Base-by-base conservation (phyloP, 2,888 invertebrate species). In the Cephus rjabovi region DNA sequence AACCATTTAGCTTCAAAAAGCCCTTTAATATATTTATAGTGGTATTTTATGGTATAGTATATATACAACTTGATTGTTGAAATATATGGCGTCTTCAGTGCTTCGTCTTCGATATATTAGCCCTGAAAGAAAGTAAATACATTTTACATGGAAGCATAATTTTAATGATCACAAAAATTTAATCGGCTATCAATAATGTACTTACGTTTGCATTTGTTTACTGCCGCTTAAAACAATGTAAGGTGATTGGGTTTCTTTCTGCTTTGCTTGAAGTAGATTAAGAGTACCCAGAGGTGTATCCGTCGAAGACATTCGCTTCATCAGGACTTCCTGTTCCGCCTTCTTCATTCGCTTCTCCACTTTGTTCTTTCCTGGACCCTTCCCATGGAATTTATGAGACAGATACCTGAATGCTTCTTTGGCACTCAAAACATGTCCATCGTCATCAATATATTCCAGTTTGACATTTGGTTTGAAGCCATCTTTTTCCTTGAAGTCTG, bases 291-390 rank as follows among this genome's bases (percentile, higher is more conserved):
- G 93, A 0, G 99, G 99, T 0, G 99, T 99, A 92, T 99, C 99
- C 23, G 98, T 98, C 3, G 98, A 98, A 86, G 97, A 98, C 98
- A 99, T 99, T 89, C 97, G 97, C 92, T 97, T 98, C 98, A 99
- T 97, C 87, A 98, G 92, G 95, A 96, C 96, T 92, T 98, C 98
- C 91, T 99, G 98, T 88, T 98, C 96, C 82, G 95, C 94, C 92
- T 99, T 98, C 92, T 98, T 98, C 92, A 97, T 95, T 83, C 99
- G 94, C 90, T 99, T 99, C 92, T 99, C 99, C 86, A 96, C 95
- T 93, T 99, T 99, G 93, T 98, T 99, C 92, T 99, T 99, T 77
- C 99, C 99, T 33, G 99, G 98, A 2, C 98, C 98, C 93, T 99
- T 99, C 76, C 99, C 99, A 93, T 99, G 99, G 93, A 99, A 99